A percentile compares a stretch with the other conserved stretches of the same genome.
These are phyloP conservation scores for Heterohyrax brucei DNA, from an alignment of 2,797 vertebrate genomes.

Conservation along the genomic window DNA sequence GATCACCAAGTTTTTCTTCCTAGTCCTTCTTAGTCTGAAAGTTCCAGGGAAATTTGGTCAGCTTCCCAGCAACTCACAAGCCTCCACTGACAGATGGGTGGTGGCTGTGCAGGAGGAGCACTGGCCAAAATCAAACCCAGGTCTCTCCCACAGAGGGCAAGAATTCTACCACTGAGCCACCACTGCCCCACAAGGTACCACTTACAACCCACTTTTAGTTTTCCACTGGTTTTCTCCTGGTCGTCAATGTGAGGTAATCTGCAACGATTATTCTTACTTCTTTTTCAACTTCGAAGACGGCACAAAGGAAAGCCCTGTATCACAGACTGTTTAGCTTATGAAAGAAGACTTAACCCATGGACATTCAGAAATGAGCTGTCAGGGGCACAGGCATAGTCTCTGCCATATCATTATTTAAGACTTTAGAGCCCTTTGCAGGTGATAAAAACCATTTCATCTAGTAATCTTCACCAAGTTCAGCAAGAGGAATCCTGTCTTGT, in stretches of 20 bases:
- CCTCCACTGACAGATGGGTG: background rate
- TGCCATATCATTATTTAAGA: rapidly evolving
- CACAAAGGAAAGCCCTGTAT: slow-evolving; percentile 51
- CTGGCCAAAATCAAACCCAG: background rate
- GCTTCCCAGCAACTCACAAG: background rate
- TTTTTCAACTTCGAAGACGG: slow-evolving; percentile 71
- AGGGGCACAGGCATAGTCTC: too few relatives aligned
- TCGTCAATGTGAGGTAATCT: slow-evolving; percentile 28
- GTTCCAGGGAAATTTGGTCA: background rate
- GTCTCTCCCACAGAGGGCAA: background rate
- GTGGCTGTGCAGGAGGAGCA: background rate
- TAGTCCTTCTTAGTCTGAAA: background rate
- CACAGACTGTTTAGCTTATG: background rate
- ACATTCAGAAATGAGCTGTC: background rate
- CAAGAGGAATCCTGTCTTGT: background rate
- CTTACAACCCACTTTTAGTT: slow-evolving; percentile 38
- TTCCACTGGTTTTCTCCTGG: slow-evolving; percentile 68
- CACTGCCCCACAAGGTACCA: background rate
- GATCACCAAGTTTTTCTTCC: background rate
- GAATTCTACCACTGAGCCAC: background rate
- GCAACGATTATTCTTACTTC: slow-evolving; percentile 67
- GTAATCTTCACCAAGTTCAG: background rate
- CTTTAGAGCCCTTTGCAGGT: background rate
- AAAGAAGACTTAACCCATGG: background rate
- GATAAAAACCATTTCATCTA: background rate